A percentile compares a stretch with the other conserved stretches of the same genome.
phyloP scores from a whole-genome alignment of 2,888 invertebrate genomes.

The Watsonalla binaria region DNA sequence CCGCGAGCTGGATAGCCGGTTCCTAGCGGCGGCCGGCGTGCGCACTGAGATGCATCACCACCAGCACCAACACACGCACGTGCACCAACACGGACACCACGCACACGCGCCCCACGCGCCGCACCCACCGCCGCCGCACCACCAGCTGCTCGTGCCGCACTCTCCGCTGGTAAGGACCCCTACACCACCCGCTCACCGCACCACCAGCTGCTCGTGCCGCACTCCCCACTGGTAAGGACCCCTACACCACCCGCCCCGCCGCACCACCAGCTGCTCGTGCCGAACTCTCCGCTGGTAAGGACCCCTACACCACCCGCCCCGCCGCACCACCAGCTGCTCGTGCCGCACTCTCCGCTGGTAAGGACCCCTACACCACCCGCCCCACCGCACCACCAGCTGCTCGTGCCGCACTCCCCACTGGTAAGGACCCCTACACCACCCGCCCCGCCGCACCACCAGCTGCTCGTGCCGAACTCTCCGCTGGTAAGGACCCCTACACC shows the following conservation, averaged over 20 bases:
- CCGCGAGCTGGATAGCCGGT: conserved; percentile 93
- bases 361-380: conserved; percentile 84
- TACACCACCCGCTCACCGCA: conserved; percentile 30
- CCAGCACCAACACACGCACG: conserved; percentile 83
- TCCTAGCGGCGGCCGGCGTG: conserved; percentile 90
- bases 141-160: conserved; percentile 57
- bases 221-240: conserved; percentile 80
- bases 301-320: conserved; percentile 57
- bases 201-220: conserved; percentile 32
- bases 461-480: conserved; percentile 49
- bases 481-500: conserved; percentile 33
- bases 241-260: conserved; percentile 58
- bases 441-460: conserved; percentile 58
- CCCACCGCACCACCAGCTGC: conserved; percentile 84
- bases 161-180: conserved; percentile 45
- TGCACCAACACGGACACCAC: conserved; percentile 92
- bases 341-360: conserved; percentile 80
- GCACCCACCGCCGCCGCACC: conserved; percentile 63
- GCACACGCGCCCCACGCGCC: conserved; percentile 87
- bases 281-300: conserved; percentile 81
- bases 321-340: conserved; percentile 28
- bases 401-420: conserved; percentile 84
- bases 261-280: conserved; percentile 31
- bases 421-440: too few relatives aligned
- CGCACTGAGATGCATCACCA: conserved; percentile 83